A percentile compares a stretch with the other conserved stretches of the same genome.
Evolutionary conservation across 1,140 invertebrate genomes (phyloP).

Genomic region (Frieseomelitta varia): DNA sequence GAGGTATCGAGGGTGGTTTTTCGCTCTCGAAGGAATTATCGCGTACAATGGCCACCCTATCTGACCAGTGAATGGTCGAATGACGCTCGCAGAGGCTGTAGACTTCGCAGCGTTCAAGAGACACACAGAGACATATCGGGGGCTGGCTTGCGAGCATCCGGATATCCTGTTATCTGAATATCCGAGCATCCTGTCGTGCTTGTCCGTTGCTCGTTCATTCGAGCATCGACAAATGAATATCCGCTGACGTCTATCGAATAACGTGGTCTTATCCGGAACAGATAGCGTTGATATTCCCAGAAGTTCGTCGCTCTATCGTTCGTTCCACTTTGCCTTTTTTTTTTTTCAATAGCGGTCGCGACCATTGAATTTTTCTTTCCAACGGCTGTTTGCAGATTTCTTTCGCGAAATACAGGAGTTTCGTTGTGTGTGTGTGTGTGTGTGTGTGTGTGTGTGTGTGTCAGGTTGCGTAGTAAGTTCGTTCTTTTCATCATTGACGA

Average conservation of each 20-base stretch:
- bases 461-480: no score
- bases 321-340: background rate
- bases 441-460: no score
- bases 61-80: conserved; percentile 26
- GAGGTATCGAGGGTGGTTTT: conserved; percentile 50
- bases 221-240: conserved; percentile 51
- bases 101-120: conserved; percentile 5
- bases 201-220: conserved; percentile 21
- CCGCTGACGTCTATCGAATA: conserved; percentile 31
- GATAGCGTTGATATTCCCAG: background rate
- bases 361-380: no score
- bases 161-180: conserved; percentile 48
- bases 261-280: background rate
- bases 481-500: no score
- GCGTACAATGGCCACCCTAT: conserved; percentile 40
- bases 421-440: no score
- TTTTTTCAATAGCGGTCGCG: no score
- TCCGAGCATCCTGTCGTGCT: conserved; percentile 29
- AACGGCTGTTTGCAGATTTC: no score
- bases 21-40: conserved; percentile 58
- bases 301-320: background rate
- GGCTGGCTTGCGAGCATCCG: conserved; percentile 23
- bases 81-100: background rate
- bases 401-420: no score
- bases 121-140: background rate